These are phyloP conservation scores for Tricholaema leucomelas DNA, from an alignment of 2,113 vertebrate genomes.

Conservation along the genomic window DNA sequence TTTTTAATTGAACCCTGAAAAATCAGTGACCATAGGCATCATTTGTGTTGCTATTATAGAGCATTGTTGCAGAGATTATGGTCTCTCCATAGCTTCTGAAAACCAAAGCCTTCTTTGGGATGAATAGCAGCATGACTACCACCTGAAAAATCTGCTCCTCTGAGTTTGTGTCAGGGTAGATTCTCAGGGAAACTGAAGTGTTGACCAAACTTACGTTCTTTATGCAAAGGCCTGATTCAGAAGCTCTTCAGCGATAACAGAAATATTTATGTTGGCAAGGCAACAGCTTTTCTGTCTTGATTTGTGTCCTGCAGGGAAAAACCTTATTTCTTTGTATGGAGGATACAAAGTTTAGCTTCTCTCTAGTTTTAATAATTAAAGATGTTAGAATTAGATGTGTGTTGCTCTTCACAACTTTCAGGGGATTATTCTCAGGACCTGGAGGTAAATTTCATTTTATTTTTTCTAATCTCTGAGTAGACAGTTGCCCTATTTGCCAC, in stretches of 20 bases:
- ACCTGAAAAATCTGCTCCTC: background rate
- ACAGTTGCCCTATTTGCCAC: background rate
- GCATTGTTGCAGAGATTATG: background rate
- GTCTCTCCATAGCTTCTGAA: rapidly evolving
- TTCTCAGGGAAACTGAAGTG: conserved; percentile 4
- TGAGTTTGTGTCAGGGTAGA: rapidly evolving
- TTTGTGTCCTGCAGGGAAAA: background rate
- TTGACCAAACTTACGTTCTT: conserved; percentile 9
- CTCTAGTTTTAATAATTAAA: background rate
- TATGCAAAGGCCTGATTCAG: background rate
- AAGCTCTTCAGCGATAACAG: background rate
- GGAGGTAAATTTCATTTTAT: background rate
- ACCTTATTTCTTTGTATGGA: background rate
- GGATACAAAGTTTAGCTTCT: background rate
- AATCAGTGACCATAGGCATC: background rate
- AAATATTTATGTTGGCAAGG: conserved; percentile 64
- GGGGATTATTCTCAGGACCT: background rate
- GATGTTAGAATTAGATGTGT: background rate
- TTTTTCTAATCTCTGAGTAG: background rate
- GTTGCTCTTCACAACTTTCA: background rate
- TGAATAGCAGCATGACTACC: background rate
- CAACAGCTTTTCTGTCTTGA: background rate
- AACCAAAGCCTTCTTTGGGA: background rate
- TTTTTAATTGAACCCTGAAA: background rate
- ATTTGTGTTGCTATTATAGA: rapidly evolving